Base-by-base conservation (phyloP, 2,888 invertebrate genomes). In the Leptinotarsa rubiginosa region DNA sequence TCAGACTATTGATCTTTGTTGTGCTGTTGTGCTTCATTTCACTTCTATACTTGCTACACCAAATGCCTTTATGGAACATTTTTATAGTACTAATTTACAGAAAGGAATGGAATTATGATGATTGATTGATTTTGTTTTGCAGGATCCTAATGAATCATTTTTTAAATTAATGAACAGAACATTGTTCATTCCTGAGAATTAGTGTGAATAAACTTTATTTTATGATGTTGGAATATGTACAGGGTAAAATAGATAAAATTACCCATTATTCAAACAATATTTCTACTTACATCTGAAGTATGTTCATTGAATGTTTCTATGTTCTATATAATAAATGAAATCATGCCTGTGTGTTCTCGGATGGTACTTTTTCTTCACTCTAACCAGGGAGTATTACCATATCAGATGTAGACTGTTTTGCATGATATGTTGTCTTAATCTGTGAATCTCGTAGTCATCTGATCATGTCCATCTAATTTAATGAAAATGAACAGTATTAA, bases 401-500 rank as follows among this genome's bases (percentile, higher is more conserved):
- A 62, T 62, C 62, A 62, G 15, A n/a, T 62, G 62, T 62, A 62
- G 31, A 10, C 31, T 31, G 31, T 62, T 62, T 62, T 62, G 62
- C 62, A 41, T 25, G 16, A 31, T 31, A 31, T 62, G 62, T 62
- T 31, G 16, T 62, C 62, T 41, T 41, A 62, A 41, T 16, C 62
- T 62, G 62, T 62, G 4, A 62, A 62, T 62, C 62, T 62, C 62
- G 31, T 62, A 31, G 62, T 62, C 31, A 62, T 62, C 31, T 62
- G 41, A 62, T 62, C n/a, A 31, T 62, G 41, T 62, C 41, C 41
- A 1, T 31, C 62, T 62, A n/a, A n/a, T 41, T 62, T 47, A 22
- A 47, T 41, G 16, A 65, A 73, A 72, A 62, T 68, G 56, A 75
- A 65, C 73, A 75, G 73, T 77, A 77, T 77, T 77, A 75, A 69